These are phyloP conservation scores for Actenoides lindsayi DNA, from an alignment of 2,113 vertebrate genomes.

Conservation along the genomic window DNA sequence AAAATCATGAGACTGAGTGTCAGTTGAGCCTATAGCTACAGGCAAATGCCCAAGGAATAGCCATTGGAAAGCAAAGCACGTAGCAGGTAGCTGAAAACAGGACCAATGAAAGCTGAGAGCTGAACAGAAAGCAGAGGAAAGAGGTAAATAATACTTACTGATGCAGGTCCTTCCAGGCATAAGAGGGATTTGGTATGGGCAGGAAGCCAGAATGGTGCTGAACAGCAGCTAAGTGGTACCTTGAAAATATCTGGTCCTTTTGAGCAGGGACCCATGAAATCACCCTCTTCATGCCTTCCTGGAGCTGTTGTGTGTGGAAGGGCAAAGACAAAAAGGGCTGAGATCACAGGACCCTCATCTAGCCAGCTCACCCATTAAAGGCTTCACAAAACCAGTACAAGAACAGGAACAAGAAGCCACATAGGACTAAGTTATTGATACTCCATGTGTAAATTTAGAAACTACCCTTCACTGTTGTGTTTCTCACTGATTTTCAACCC, in stretches of 20 bases:
- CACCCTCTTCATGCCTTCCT: not conserved
- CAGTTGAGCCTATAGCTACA: not conserved
- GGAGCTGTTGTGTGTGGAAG: not conserved
- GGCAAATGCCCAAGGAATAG: not conserved
- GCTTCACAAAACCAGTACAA: not conserved
- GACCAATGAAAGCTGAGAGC: not conserved
- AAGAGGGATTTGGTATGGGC: not conserved
- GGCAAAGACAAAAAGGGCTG: not conserved
- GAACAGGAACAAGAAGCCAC: not conserved
- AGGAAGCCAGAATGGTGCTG: not conserved
- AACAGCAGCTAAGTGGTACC: not conserved
- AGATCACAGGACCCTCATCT: not conserved
- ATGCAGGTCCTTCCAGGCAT: not conserved
- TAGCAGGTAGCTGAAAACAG: not conserved
- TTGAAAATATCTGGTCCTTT: not conserved
- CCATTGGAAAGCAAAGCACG: not conserved
- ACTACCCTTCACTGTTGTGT: not conserved
- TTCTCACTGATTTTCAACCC: not conserved
- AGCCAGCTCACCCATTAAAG: not conserved
- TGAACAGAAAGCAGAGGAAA: not conserved
- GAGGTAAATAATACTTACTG: not conserved
- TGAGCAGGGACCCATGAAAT: not conserved
- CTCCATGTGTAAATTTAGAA: not conserved
- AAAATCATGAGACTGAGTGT: not conserved
- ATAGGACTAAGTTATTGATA: not conserved